Percentiles rank a stretch among this genome's conserved stretches.
phyloP scores from a whole-genome alignment of 2,888 invertebrate genomes.

The Troides oblongomaculatus region DNA sequence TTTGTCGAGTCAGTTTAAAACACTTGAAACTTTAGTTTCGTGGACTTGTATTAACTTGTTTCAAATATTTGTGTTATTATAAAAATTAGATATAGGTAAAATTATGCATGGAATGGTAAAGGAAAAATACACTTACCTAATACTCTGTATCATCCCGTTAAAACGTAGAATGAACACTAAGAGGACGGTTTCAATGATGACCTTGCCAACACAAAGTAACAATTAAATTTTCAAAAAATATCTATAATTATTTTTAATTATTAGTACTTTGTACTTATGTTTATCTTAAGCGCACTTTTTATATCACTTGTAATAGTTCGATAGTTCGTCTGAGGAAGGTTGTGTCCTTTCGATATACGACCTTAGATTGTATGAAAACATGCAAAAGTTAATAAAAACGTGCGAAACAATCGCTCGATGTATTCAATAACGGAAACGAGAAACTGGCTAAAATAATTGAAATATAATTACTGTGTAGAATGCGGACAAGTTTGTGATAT shows the following conservation, averaged over 20 bases:
- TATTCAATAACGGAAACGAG: constrained; percentile 21
- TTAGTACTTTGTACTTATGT: constrained; percentile 49
- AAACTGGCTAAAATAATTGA: constrained; percentile 17
- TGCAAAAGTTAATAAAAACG: constrained; percentile 28
- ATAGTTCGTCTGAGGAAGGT: constrained; percentile 31
- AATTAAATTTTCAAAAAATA: constrained; percentile 1
- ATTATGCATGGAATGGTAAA: background rate
- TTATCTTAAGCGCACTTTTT: constrained; percentile 59
- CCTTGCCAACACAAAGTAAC: constrained; percentile 39
- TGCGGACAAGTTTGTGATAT: too few species aligned
- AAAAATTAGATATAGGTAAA: too few species aligned
- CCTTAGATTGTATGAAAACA: constrained; percentile 18
- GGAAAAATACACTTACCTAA: constrained; percentile 61
- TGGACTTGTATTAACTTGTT: too few species aligned
- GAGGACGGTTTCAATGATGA: constrained; percentile 39
- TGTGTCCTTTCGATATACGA: constrained; percentile 34
- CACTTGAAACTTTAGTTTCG: too few species aligned
- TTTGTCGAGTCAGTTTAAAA: too few species aligned
- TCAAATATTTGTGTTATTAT: too few species aligned
- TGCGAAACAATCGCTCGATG: constrained; percentile 15
- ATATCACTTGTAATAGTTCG: constrained; percentile 37
- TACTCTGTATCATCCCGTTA: constrained; percentile 66
- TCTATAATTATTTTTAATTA: background rate
- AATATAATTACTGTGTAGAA: background rate
- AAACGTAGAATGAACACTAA: constrained; percentile 47